A percentile compares a stretch with the other conserved stretches of the same genome.
These are phyloP conservation scores for Anhinga anhinga DNA, from an alignment of 2,113 vertebrate species.

Conservation along the genomic window DNA sequence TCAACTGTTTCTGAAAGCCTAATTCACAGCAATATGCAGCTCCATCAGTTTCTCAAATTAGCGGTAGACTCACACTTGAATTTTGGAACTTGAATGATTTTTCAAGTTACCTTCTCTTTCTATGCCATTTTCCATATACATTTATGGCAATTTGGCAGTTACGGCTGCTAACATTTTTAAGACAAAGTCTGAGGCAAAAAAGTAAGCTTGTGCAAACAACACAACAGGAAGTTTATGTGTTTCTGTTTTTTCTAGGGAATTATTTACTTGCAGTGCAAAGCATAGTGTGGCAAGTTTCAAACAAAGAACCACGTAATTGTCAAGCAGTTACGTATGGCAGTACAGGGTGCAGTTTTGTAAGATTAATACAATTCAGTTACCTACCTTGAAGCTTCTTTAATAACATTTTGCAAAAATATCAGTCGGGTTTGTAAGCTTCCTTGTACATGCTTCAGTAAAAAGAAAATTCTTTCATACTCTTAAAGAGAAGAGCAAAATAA, in stretches of 20 bases:
- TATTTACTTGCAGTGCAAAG: not conserved
- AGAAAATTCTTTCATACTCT: conserved; percentile 96
- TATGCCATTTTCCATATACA: not conserved
- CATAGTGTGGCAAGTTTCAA: not conserved
- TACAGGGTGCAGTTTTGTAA: not conserved
- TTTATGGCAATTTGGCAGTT: not conserved
- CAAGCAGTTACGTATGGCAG: not conserved
- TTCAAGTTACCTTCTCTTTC: not conserved
- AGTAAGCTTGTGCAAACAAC: not conserved
- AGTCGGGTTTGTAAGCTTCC: conserved; percentile 90
- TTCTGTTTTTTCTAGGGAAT: not conserved
- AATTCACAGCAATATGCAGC: not conserved
- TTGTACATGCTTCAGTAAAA: conserved; percentile 93
- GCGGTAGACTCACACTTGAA: not conserved
- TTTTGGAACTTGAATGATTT: not conserved
- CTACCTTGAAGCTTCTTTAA: conserved; percentile 95
- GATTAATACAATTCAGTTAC: not conserved
- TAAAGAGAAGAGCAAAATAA: conserved; percentile 18
- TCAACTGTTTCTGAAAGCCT: not conserved
- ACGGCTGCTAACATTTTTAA: not conserved
- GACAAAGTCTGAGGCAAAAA: not conserved
- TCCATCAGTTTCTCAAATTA: not conserved
- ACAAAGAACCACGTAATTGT: not conserved
- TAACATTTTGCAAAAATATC: conserved; percentile 93
- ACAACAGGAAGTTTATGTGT: not conserved